phyloP scores from a whole-genome alignment of 1,140 invertebrate species.

The Rhopalosiphum padi region DNA sequence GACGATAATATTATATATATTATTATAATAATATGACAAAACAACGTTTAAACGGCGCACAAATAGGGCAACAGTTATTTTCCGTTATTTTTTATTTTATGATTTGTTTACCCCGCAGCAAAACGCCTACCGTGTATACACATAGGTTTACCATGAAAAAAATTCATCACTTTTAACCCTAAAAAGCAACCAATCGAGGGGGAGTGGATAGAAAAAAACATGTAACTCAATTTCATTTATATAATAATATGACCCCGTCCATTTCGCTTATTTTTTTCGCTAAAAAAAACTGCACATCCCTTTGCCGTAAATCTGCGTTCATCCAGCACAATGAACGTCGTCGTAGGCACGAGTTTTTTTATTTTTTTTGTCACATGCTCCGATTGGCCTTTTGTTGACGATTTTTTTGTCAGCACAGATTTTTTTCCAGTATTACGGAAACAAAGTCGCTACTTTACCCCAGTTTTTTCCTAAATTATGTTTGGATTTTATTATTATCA shows the following conservation, averaged over 20 bases:
- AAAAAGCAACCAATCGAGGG: conserved; percentile 43
- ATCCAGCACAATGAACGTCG: conserved; percentile 45
- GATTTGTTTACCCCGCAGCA: conserved; percentile 54
- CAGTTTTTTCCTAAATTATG: conserved; percentile 55
- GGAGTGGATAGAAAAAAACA: conserved; percentile 41
- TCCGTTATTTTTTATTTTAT: conserved; percentile 56
- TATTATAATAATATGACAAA: conserved; percentile 33
- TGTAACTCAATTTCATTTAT: conserved; percentile 54
- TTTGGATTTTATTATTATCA: conserved; percentile 54
- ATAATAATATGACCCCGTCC: conserved; percentile 21
- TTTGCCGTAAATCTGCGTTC: conserved; percentile 56
- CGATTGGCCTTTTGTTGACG: conserved; percentile 53
- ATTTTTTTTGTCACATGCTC: conserved; percentile 51
- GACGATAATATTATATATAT: neutral
- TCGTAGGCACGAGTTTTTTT: conserved; percentile 41
- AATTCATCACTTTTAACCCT: conserved; percentile 53
- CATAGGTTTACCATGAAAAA: conserved; percentile 51
- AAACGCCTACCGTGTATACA: conserved; percentile 31
- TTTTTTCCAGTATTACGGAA: conserved; percentile 56
- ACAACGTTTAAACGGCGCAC: conserved; percentile 21
- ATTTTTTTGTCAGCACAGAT: conserved; percentile 39
- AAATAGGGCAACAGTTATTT: conserved; percentile 50
- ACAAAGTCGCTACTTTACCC: conserved; percentile 50
- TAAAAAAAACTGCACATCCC: conserved; percentile 42
- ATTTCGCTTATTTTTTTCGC: conserved; percentile 6